Base-by-base conservation (phyloP, 92 coral and sea anemone genomes). In the Blastomussa wellsi region DNA sequence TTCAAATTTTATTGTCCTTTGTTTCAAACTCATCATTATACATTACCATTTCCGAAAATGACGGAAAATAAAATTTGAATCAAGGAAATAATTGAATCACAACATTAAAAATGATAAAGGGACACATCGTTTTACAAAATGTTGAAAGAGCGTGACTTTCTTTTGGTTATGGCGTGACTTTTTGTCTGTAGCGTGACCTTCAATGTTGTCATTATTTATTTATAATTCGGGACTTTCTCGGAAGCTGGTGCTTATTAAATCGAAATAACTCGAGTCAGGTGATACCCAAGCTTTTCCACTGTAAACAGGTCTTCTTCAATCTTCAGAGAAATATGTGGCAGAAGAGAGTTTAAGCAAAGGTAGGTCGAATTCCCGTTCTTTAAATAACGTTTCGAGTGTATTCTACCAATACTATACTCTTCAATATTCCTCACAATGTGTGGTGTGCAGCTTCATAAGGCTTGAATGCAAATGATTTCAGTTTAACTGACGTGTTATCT, bases 161-260 rank as follows among this genome's bases (percentile, higher is more conserved):
- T 62, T 62, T 28, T 28, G 32, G 68, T 35, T 26, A 3, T 5
- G 1, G 49, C 75, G 75, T 69, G 74, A 69, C 44, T 20, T 36
- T 37, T 33, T 33, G 8, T 0, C 64, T 55, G 26, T 37, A 20
- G 75, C 47, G 32, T 62, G 68, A 62, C 68, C 11, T 62, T 2
- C 10, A 62, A 59, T 36, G 26, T 70, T 38, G 75, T 71, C 76
- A 71, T 71, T 13, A 62, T 7, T 38, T 37, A 71, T 71, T 71
- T 26, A 71, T 71, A 71, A 71, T 71, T 71, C 76, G 76, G 76
- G 76, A 71, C 48, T 71, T 71, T 37, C 76, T 37, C 31, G 13
- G 51, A 7, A 71, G 31, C 22, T 14, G 32, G 57, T 14, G 11
- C 49, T 3, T 44, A 44, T 44, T 44, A 44, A 3, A 44, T 22